Percentiles rank a stretch among this genome's conserved stretches.
Evolutionary conservation across 53 echinoderm and acorn worm species (phyloP).

Genomic region (Pentamera pediparva): DNA sequence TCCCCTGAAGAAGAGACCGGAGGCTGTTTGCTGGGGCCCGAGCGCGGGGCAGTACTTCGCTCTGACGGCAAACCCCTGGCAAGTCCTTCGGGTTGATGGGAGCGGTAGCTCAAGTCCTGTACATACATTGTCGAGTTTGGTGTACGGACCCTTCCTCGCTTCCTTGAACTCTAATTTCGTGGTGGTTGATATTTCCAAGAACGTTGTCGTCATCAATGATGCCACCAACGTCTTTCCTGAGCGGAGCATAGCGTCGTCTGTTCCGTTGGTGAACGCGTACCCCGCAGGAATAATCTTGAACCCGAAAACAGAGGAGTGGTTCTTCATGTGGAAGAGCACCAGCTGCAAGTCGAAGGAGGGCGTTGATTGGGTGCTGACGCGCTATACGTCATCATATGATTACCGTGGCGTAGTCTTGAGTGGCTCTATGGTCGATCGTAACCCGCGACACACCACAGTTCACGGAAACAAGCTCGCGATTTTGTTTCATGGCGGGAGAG

Average conservation of each 20-base stretch:
- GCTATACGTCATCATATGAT: not conserved
- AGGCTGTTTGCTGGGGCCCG: slow-evolving; percentile 6
- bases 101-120: not conserved
- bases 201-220: slow-evolving; percentile 4
- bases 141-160: slow-evolving; percentile 1
- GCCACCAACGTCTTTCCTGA: slow-evolving; percentile 9
- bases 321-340: slow-evolving; percentile 7
- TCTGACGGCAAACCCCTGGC: slow-evolving; percentile 2
- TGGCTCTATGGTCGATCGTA: slow-evolving; percentile 2
- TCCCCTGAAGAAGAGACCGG: not conserved
- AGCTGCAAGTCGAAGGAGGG: not conserved
- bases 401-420: not conserved
- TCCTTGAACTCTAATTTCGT: not conserved
- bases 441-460: not conserved
- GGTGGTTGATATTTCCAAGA: slow-evolving; percentile 9
- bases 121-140: not conserved
- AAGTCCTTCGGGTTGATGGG: not conserved
- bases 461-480: slow-evolving; percentile 2
- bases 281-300: slow-evolving; percentile 10
- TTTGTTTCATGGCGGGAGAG: slow-evolving; percentile 6
- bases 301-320: slow-evolving; percentile 1
- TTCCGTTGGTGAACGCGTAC: not conserved
- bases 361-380: slow-evolving; percentile 12
- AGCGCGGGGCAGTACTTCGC: not conserved
- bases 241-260: not conserved